Base-by-base conservation (phyloP, 2,113 vertebrate species). In the Malurus elegans region DNA sequence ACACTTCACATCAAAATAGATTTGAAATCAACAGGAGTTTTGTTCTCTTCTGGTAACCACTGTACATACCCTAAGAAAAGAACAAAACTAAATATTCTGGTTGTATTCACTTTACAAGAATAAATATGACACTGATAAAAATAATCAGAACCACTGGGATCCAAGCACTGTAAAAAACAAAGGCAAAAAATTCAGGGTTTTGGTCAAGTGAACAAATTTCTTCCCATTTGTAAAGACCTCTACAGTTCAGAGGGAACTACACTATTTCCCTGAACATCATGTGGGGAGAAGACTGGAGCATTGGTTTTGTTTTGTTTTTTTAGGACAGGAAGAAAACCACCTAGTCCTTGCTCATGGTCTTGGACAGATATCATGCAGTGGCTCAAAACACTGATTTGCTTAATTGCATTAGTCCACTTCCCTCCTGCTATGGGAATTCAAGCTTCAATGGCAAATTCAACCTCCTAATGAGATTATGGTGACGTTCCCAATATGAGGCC, bases 391-490 rank as follows among this genome's bases (percentile, higher is more conserved):
- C 82, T 96, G 67, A 81, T 96, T 96, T 83, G 88, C 42, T 45
- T 88, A 92, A 96, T 83, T 85, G 48, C 93, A 96, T 97, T 97
- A 97, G 95, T 75, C 80, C 88, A 94, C 86, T 73, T 70, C 89
- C 66, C 88, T 92, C 83, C 71, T 78, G 89, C 50, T 74, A 74
- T 18, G 92, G 96, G 95, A 95, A 71, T 90, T 53, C 23, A 94
- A 81, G 92, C 74, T 95, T 93, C 97, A 95, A 95, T 84, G 95
- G 95, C 82, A 94, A 96, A 95, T 66, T 88, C 93, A 83, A 58
- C 88, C 86, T 74, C 71, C 57, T 86, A 95, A 92, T 57, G 90
- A 90, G 95, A 97, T 95, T 96, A 95, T 6, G 78, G 84, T 48
- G 82, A 40, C 0, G 19, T 57, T 91, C 90, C 73, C 90, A 62